Percentiles rank a stretch among this genome's conserved stretches.
These are phyloP conservation scores for Pocillopora meandrina DNA, from an alignment of 92 coral and sea anemone species.

Conservation along the genomic window DNA sequence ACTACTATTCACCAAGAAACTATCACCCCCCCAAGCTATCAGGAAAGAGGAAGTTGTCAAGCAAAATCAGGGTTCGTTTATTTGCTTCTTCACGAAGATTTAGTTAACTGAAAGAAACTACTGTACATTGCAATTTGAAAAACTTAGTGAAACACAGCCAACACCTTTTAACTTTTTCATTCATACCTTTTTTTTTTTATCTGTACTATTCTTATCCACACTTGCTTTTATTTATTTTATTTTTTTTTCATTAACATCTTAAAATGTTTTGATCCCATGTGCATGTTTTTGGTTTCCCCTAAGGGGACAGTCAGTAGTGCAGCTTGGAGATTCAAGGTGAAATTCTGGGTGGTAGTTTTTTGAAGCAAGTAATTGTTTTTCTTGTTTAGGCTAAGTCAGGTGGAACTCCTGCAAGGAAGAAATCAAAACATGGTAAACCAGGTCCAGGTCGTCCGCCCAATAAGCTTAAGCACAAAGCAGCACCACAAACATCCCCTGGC, in stretches of 20 bases:
- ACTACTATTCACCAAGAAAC: slow-evolving; percentile 36
- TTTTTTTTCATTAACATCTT: no score
- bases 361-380: neutral
- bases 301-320: neutral
- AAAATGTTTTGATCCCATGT: no score
- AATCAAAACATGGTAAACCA: slow-evolving; percentile 81
- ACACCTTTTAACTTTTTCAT: no score
- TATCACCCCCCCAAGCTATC: slow-evolving; percentile 77
- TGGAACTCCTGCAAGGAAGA: slow-evolving; percentile 85
- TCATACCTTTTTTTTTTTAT: no score
- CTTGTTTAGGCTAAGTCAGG: slow-evolving; percentile 69
- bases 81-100: neutral
- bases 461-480: slow-evolving; percentile 79
- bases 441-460: slow-evolving; percentile 92
- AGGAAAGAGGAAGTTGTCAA: slow-evolving; percentile 89
- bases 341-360: neutral
- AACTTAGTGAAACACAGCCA: no score
- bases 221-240: no score
- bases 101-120: no score
- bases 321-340: neutral
- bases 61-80: slow-evolving; percentile 74
- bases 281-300: no score
- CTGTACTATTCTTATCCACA: no score
- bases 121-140: no score
- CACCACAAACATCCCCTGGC: slow-evolving; percentile 82